A percentile compares a stretch with the other conserved stretches of the same genome.
Conservation (phyloP, 2,113 vertebrate species). For the Tyto alba region DNA sequence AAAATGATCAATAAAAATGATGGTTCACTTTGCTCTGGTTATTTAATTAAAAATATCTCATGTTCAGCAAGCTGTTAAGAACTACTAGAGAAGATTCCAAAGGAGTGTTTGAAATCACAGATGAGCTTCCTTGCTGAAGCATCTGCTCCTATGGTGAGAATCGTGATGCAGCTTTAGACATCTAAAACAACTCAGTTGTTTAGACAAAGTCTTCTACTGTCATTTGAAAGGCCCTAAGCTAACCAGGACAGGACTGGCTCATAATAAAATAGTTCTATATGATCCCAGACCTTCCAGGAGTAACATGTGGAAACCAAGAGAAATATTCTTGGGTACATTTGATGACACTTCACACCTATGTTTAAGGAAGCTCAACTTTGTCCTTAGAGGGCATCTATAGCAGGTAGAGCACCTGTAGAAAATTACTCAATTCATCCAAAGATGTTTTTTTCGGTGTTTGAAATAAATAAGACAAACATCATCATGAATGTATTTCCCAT, state of each 20-base stretch:
- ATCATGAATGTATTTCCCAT: neutral
- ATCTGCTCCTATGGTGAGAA: neutral
- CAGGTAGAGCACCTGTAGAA: neutral
- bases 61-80: neutral
- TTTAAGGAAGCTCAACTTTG: neutral
- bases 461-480: neutral
- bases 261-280: neutral
- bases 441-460: neutral
- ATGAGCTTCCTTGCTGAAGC: neutral
- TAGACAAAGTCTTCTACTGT: neutral
- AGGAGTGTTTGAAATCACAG: neutral
- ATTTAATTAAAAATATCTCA: neutral
- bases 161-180: neutral
- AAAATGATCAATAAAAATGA: neutral
- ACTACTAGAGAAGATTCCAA: neutral
- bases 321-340: neutral
- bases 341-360: neutral
- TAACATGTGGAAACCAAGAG: neutral
- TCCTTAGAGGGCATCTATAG: neutral
- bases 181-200: neutral
- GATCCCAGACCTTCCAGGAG: neutral
- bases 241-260: neutral
- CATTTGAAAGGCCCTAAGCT: neutral
- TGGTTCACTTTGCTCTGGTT: neutral
- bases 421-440: neutral